These are phyloP conservation scores for Meta bourneti DNA, from an alignment of 2,888 invertebrate genomes.

Conservation along the genomic window DNA sequence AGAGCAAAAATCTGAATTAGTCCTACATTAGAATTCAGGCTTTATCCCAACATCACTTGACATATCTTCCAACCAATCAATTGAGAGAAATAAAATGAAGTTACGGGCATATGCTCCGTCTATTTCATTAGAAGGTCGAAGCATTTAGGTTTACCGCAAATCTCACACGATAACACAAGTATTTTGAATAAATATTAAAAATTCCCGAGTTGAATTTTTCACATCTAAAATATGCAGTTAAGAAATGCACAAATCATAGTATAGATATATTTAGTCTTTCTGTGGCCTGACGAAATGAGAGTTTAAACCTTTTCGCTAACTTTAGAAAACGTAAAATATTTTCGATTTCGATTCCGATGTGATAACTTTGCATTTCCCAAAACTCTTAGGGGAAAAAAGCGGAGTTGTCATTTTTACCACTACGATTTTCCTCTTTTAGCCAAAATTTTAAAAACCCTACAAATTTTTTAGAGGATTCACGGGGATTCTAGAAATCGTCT, in stretches of 20 bases:
- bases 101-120: no score
- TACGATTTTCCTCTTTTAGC: neutral
- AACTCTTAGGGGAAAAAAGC: neutral
- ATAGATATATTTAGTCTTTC: conserved; percentile 7
- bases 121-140: no score
- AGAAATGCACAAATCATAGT: neutral
- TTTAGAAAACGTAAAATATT: conserved; percentile 41
- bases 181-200: no score
- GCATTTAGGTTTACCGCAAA: no score
- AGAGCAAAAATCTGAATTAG: no score
- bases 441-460: neutral
- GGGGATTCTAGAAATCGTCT: neutral
- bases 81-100: no score
- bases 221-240: no score
- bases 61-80: no score
- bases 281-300: neutral
- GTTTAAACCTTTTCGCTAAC: conserved; percentile 22
- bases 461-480: neutral
- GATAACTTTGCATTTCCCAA: conserved; percentile 41
- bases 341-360: conserved; percentile 4
- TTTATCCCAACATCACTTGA: no score
- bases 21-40: no score
- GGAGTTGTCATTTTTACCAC: neutral
- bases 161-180: no score
- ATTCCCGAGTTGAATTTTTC: no score